phyloP scores from a whole-genome alignment of 2,888 invertebrate genomes.

The Lycophotia porphyrea region DNA sequence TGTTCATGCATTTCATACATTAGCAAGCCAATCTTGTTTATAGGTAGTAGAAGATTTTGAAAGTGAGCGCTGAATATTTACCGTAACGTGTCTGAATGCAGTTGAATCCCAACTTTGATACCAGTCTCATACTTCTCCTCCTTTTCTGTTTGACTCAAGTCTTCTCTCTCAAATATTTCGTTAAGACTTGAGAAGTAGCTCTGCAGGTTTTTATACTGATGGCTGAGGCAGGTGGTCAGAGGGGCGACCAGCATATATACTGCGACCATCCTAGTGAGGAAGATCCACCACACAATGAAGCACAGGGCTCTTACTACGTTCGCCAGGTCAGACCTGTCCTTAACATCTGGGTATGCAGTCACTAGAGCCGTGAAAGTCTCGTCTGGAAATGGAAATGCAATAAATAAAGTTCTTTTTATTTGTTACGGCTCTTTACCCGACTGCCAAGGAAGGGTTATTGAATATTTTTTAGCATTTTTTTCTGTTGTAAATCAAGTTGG shows the following conservation, averaged over 20 bases:
- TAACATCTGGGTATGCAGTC: slow-evolving; percentile 72
- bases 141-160: slow-evolving; percentile 69
- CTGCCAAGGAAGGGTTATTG: no score
- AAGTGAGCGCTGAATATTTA: slow-evolving; percentile 55
- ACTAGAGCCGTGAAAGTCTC: slow-evolving; percentile 71
- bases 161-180: slow-evolving; percentile 68
- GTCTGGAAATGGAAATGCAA: slow-evolving; percentile 59
- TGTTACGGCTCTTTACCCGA: neutral
- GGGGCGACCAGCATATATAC: slow-evolving; percentile 66
- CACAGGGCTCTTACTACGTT: slow-evolving; percentile 53
- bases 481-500: no score
- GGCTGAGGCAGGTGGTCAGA: slow-evolving; percentile 67
- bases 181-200: slow-evolving; percentile 75
- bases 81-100: slow-evolving; percentile 77
- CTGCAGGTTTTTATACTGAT: slow-evolving; percentile 76
- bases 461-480: no score
- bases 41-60: neutral
- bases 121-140: slow-evolving; percentile 73
- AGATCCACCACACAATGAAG: slow-evolving; percentile 70
- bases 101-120: slow-evolving; percentile 75
- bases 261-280: slow-evolving; percentile 62
- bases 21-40: neutral
- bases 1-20: neutral
- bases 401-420: neutral
- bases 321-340: slow-evolving; percentile 68